Evolutionary conservation across 2,113 vertebrate species (phyloP), one percentile per base, ranked within the genome.

Genomic region (Salvator merianae): DNA sequence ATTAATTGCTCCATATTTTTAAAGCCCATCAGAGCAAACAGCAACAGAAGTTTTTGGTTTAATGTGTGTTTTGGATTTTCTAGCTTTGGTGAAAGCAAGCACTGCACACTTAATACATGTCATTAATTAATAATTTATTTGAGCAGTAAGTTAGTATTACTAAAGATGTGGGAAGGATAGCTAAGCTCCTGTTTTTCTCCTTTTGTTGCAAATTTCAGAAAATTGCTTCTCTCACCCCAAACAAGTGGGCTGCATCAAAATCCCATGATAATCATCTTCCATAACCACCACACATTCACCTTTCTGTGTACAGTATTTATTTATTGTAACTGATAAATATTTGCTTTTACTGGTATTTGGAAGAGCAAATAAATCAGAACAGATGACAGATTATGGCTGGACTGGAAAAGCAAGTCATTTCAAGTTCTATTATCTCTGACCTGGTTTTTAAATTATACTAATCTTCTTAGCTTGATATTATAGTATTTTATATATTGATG

Each of bases 1-100:
- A 91, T 65, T 24, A 28, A 77, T 7, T 73, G 53, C 70, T 88
- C 68, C 81, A 65, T 20, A 86, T 84, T 86, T 91, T 89, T 87
- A 66, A 38, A 75, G 36, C 53, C 55, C 89, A 88, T 88, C 88
- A 63, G 1, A 77, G 7, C 36, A 63, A 63, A 63, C 20, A 59
- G 10, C 0, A 69, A 63, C 1, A 1, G 26, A 79, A 77, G 71
- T 79, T 75, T 53, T 71, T 0, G 30, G 3, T 32, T 69, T 80
- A 82, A 22, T 63, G 32, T 88, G 26, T 53, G 50, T 53, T 9
- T 53, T 9, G 50, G 16, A 1, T 26, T 38, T 82, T 63, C 55
- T 62, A 53, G 1, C 26, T 63, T 53, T 36, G 32, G n/a, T 4
- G 53, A 86, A 53, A 36, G 88, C 88, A 87, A 68, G 1, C 4